Conservation (phyloP, 2,113 vertebrate species). For the Mormyrus lacerda region DNA sequence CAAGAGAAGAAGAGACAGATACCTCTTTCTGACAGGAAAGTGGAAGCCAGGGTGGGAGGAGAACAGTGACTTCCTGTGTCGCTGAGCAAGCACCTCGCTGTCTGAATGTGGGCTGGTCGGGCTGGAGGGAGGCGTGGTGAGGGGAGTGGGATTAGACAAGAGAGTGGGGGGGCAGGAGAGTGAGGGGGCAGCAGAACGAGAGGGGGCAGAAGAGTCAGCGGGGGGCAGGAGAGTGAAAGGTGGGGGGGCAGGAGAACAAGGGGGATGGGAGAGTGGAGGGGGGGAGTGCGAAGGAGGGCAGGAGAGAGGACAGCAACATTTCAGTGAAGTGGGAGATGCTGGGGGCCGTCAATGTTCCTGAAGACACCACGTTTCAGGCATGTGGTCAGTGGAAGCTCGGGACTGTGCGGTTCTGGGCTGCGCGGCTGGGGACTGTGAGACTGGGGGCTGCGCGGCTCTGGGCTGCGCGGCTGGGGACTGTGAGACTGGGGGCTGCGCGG, state of each 20-base stretch:
- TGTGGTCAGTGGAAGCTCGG: neutral
- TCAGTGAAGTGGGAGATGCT: conserved; percentile 10
- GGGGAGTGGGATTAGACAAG: neutral
- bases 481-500: neutral
- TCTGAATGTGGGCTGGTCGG: conserved; percentile 32
- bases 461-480: neutral
- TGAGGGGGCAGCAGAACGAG: neutral
- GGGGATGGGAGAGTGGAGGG: too few species aligned
- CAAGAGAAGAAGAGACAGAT: conserved; percentile 7
- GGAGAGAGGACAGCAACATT: conserved; percentile 14
- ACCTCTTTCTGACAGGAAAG: conserved; percentile 36
- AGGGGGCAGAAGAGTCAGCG: too few species aligned
- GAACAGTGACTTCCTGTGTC: conserved; percentile 34
- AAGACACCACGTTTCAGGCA: neutral
- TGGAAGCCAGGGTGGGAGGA: conserved; percentile 33
- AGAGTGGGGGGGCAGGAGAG: neutral
- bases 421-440: too few species aligned
- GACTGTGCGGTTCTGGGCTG: neutral
- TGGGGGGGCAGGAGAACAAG: neutral
- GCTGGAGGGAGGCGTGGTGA: neutral
- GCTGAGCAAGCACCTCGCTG: conserved; percentile 29
- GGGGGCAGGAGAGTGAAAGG: neutral
- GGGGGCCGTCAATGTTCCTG: neutral
- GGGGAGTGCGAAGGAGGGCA: neutral
- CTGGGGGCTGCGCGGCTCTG: neutral